Conservation (phyloP, 2,797 vertebrate genomes). For the Ispidina lecontei region DNA sequence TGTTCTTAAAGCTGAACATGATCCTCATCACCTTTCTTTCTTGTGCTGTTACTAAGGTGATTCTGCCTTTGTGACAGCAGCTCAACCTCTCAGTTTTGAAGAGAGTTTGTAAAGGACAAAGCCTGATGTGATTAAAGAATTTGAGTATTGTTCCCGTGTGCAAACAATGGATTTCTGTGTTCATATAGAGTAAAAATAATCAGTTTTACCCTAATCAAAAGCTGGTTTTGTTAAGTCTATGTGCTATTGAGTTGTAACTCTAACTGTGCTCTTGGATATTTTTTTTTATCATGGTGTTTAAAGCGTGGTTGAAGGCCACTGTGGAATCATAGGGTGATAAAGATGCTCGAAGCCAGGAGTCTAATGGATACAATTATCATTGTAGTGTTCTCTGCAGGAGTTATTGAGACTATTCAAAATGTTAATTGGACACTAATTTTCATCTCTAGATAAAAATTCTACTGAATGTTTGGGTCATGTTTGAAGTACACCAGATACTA, state of each 20-base stretch:
- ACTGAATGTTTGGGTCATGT: not conserved
- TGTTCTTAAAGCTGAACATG: not conserved
- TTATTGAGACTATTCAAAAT: constrained; percentile 1
- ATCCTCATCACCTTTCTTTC: not conserved
- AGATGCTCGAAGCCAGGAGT: not conserved
- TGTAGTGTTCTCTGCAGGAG: not conserved
- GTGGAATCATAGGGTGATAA: not conserved
- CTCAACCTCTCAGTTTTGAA: not conserved
- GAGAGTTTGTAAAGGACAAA: not conserved
- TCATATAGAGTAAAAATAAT: not conserved
- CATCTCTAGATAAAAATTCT: not conserved
- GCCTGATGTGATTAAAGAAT: not conserved
- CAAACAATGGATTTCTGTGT: not conserved
- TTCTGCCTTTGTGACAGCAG: not conserved
- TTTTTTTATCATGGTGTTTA: not conserved
- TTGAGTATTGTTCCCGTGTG: not conserved
- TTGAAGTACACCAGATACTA: not conserved
- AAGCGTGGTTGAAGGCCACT: constrained; percentile 7
- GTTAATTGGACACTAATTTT: not conserved
- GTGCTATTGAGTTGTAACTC: not conserved
- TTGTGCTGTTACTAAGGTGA: not conserved
- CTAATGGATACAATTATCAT: not conserved
- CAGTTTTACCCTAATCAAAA: not conserved
- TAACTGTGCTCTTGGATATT: not conserved
- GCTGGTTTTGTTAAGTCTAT: not conserved